Conservation (phyloP, 2,888 invertebrate genomes). For the Camponotus fellah region DNA sequence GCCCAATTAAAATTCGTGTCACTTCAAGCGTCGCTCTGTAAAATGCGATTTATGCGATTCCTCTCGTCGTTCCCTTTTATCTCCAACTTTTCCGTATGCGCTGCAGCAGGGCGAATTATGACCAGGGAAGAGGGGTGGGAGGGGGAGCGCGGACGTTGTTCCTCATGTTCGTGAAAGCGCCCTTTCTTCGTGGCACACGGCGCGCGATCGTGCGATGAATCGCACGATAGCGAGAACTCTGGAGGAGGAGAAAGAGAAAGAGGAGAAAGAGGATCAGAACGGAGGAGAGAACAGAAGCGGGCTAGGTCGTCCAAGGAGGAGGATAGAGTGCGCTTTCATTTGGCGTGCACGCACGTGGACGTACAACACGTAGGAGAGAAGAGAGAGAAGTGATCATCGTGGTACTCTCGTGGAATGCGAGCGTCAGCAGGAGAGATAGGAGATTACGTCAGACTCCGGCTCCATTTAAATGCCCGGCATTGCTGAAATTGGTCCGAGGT, state of each 20-base stretch:
- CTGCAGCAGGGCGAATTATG: background rate
- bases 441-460: conserved; percentile 75
- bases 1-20: conserved; percentile 48
- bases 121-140: background rate
- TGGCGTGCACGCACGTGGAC: conserved; percentile 69
- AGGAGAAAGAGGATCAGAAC: background rate
- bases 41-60: conserved; percentile 34
- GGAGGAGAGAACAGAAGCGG: conserved; percentile 25
- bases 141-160: conserved; percentile 53
- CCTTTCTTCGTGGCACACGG: conserved; percentile 69
- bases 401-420: conserved; percentile 66
- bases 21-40: conserved; percentile 38
- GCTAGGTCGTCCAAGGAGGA: conserved; percentile 45
- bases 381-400: conserved; percentile 35
- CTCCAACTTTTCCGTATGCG: conserved; percentile 43
- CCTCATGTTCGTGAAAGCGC: conserved; percentile 69
- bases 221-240: conserved; percentile 40
- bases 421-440: conserved; percentile 56
- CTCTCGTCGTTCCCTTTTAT: conserved; percentile 19
- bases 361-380: conserved; percentile 37
- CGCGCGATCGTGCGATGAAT: conserved; percentile 72
- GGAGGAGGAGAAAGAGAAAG: background rate
- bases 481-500: conserved; percentile 82
- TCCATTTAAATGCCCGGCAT: conserved; percentile 82
- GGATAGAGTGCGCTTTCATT: conserved; percentile 71